Base-by-base conservation (phyloP, 2,888 invertebrate genomes). In the Clunio marinus region DNA sequence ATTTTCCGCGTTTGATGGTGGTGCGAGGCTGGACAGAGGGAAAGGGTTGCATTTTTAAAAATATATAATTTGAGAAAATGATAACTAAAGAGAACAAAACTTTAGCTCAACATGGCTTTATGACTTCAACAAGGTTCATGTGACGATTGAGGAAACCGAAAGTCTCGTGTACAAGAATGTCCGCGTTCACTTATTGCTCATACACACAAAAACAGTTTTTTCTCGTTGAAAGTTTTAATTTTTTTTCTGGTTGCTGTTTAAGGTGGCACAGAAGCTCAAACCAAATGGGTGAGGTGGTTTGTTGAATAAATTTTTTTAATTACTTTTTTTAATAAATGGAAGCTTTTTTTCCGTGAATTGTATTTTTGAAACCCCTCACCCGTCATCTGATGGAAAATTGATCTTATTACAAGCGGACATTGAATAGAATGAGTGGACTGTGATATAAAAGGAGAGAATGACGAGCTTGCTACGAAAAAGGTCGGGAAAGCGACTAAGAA, bases 1-100 rank as follows among this genome's bases (percentile, higher is more conserved):
- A 59, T 59, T 59, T 59, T 59, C 25, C 59, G 59, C 59, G 59
- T 59, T 17, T 22, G 59, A 59, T 35, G 59, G 59, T 13, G 28
- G 17, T 10, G 35, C 15, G 59, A 25, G 8, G 28, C 17, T 59
- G 35, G 59, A 35, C 28, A 20, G 7, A 10, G 59, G 20, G 13
- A 28, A 28, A 59, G 59, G 17, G 59, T 17, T 59, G 59, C 13
- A n/a, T 24, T 25, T 20, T 32, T 32, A 59, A 28, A 59, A 58
- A 27, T 32, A 59, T 59, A 32, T 59, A 59, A 59, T 59, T 59
- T 59, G 17, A 59, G n/a, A 59, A 58, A 58, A 58, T 58, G 46
- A 46, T 4, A 46, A 46, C n/a, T n/a, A n/a, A n/a, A n/a, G n/a
- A n/a, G n/a, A n/a, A n/a, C n/a, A n/a, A n/a, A n/a, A n/a, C n/a